Evolutionary conservation across 2,888 invertebrate species (phyloP), one percentile per base, ranked within the genome.

Genomic region (Idaea biselata): DNA sequence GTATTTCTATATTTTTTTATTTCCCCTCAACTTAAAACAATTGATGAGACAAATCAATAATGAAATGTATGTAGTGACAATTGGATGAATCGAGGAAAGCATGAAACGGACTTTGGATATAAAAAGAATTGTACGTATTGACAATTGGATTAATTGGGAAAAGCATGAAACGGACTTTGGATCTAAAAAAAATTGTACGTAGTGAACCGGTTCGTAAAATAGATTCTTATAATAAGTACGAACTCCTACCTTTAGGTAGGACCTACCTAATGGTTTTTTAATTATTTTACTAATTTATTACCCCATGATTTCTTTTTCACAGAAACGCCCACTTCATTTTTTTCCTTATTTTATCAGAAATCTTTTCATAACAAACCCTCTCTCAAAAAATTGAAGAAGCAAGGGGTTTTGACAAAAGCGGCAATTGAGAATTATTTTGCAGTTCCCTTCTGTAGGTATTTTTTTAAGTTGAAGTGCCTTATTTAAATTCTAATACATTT

Each of bases 321-420:
- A 69, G 71, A 65, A 61, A 62, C 66, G 62, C 60, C 62, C 44
- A 44, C 44, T 44, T 44, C 7, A 44, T 44, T 44, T 44, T 33
- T 44, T 44, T 44, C 44, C 44, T 44, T 44, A 44, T 14, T 83
- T 82, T 78, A 83, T 81, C 80, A 81, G 78, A 79, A 76, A 72
- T 74, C 80, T 83, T 83, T 82, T 84, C 83, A 86, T 86, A 84
- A 85, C 82, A 82, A 82, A 80, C 82, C 81, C 83, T 70, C 77
- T 72, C 77, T 79, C 77, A 78, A 74, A 74, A 79, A 82, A 84
- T 82, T 80, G 81, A 77, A 80, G 81, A 80, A 78, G 77, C 75
- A 80, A 82, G 77, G 79, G 76, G 76, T 79, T 78, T 75, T 76
- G 76, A 76, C 78, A 73, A 78, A 77, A 65, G 70, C 70, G 68